phyloP scores from a whole-genome alignment of 1,140 invertebrate genomes.

The Batillaria attramentaria region DNA sequence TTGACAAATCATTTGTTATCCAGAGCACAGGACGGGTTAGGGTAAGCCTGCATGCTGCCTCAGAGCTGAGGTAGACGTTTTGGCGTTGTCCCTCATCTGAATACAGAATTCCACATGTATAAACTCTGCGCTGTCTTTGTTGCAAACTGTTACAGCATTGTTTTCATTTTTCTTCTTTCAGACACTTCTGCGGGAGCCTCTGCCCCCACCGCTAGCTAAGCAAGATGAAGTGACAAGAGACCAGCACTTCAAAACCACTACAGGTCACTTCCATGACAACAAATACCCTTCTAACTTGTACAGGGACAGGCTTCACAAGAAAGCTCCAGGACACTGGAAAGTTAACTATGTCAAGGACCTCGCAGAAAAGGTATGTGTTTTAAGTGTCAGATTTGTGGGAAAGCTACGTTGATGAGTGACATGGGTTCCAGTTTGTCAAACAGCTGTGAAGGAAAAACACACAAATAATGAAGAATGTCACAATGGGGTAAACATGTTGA shows the following conservation, averaged over 20 bases:
- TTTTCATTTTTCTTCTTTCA: slow-evolving; percentile 44
- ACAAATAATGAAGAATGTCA: too few relatives aligned
- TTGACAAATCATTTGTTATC: too few relatives aligned
- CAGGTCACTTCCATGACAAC: slow-evolving; percentile 65
- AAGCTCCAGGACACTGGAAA: slow-evolving; percentile 70
- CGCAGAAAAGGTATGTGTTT: slow-evolving; percentile 65
- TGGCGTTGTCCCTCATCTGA: too few relatives aligned
- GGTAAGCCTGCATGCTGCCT: too few relatives aligned
- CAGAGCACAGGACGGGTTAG: too few relatives aligned
- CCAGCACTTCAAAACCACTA: slow-evolving; percentile 67
- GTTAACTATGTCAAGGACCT: slow-evolving; percentile 70
- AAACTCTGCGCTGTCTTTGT: neutral
- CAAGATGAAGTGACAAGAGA: slow-evolving; percentile 65
- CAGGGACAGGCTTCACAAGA: slow-evolving; percentile 61
- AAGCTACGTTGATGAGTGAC: too few relatives aligned
- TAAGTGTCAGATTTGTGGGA: too few relatives aligned
- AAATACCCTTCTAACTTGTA: slow-evolving; percentile 66
- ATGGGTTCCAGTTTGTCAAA: too few relatives aligned
- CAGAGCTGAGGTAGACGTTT: too few relatives aligned
- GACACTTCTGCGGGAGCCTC: slow-evolving; percentile 63
- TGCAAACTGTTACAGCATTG: neutral
- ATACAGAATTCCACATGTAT: neutral
- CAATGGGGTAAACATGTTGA: too few relatives aligned
- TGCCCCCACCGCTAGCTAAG: slow-evolving; percentile 66
- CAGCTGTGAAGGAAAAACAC: too few relatives aligned